phyloP scores from a whole-genome alignment of 2,888 invertebrate species.

The Ectemnius cavifrons region DNA sequence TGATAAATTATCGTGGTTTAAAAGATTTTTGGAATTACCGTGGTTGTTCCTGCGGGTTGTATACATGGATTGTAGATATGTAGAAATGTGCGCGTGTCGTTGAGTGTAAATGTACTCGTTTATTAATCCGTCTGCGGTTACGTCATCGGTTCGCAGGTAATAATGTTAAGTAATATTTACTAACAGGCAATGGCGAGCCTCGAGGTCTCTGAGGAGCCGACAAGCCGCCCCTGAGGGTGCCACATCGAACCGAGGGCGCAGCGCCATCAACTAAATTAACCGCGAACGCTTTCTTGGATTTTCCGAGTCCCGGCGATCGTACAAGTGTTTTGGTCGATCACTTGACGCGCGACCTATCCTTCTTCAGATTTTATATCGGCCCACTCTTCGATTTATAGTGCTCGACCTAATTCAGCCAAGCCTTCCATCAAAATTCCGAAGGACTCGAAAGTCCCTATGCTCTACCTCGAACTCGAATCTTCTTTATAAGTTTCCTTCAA shows the following conservation, averaged over 20 bases:
- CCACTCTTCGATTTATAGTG: slow-evolving; percentile 15
- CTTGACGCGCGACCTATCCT: slow-evolving; percentile 13
- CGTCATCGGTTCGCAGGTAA: slow-evolving; percentile 59
- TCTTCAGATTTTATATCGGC: slow-evolving; percentile 28
- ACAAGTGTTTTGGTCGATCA: slow-evolving; percentile 13
- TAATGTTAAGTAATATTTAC: slow-evolving; percentile 71
- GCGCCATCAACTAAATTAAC: slow-evolving; percentile 65
- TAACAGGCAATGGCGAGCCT: slow-evolving; percentile 55
- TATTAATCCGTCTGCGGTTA: slow-evolving; percentile 57
- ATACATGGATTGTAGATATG: too few species aligned
- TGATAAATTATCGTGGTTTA: too few species aligned
- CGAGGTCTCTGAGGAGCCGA: slow-evolving; percentile 47
- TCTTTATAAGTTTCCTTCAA: too few species aligned
- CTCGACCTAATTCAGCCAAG: slow-evolving; percentile 5
- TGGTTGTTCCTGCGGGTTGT: too few species aligned
- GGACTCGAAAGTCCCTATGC: neutral
- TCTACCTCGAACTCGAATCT: neutral
- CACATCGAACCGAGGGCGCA: slow-evolving; percentile 56
- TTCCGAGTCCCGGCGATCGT: slow-evolving; percentile 30
- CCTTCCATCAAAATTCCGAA: neutral
- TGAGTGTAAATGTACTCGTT: slow-evolving; percentile 53
- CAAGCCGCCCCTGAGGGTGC: slow-evolving; percentile 54
- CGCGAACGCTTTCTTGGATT: slow-evolving; percentile 29
- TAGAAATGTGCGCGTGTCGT: neutral
- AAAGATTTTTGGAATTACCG: too few species aligned